Evolutionary conservation across 1,140 invertebrate genomes (phyloP), one percentile per base, ranked within the genome.

Genomic region (Cydia strobilella): DNA sequence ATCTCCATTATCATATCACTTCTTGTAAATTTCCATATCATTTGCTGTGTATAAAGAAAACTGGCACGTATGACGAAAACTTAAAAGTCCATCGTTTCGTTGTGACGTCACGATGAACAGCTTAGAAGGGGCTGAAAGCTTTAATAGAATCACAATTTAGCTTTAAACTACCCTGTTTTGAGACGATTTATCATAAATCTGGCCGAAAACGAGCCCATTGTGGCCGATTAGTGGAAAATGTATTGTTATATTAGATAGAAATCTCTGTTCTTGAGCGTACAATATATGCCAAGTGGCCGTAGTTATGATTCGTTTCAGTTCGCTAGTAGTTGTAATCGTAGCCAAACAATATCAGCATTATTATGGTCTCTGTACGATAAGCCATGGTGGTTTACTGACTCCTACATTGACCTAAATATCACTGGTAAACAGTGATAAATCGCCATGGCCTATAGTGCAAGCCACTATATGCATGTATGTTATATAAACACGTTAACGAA

Each of bases 1-100:
- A 91, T 89, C 83, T 88, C 81, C 84, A 90, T 85, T 84, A 83
- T 92, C 90, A 92, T 92, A 92, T 92, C 90, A 92, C 86, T 84
- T 84, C 86, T 90, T 91, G 88, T 90, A 92, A 86, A 92, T 87
- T 89, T 84, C 82, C 90, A 92, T 92, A 92, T 92, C 90, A 90
- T 90, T 89, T 88, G 85, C 88, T 90, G 84, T 90, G 81, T 86
- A 86, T 85, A 84, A 84, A 77, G 9, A 84, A 84, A 76, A 83
- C 78, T 79, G 82, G 80, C 84, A 82, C 84, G 80, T 89, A 85
- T 90, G 82, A 89, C 85, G 84, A 82, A 79, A 77, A 83, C 82
- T 83, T 71, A 75, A 74, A 82, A 76, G 76, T 79, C 74, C 77
- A 74, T 77, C 75, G 76, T 75, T 77, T 73, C 78, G 63, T 79